Percentiles rank a stretch among this genome's conserved stretches.
Conservation (phyloP, 2,888 invertebrate species). For the Harpalus rubripes region DNA sequence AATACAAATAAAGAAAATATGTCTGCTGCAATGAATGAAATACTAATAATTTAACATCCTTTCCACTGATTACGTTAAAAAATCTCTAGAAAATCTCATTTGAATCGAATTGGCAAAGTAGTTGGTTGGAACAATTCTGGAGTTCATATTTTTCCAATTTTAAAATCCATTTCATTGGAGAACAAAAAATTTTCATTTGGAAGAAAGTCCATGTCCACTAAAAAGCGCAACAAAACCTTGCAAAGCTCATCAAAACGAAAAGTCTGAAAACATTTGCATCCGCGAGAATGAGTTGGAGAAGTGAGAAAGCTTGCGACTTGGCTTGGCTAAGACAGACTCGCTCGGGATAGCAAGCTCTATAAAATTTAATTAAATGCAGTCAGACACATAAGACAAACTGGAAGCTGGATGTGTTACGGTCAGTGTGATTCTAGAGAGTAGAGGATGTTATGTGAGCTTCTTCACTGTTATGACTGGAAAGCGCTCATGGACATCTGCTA, state of each 20-base stretch:
- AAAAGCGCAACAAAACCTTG: conserved; percentile 45
- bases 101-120: conserved; percentile 38
- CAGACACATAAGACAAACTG: conserved; percentile 57
- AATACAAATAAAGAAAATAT: no score
- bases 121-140: conserved; percentile 15
- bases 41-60: background rate
- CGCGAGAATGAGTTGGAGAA: conserved; percentile 31
- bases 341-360: conserved; percentile 18
- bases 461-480: conserved; percentile 59
- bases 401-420: conserved; percentile 33
- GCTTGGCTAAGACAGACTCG: conserved; percentile 11
- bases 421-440: conserved; percentile 22
- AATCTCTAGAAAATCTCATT: conserved; percentile 2
- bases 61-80: conserved; percentile 2
- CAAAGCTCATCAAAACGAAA: conserved; percentile 50
- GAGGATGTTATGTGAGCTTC: background rate
- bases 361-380: conserved; percentile 62
- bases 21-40: no score
- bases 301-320: conserved; percentile 21
- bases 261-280: conserved; percentile 51
- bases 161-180: conserved; percentile 48
- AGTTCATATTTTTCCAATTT: conserved; percentile 45
- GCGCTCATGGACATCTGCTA: conserved; percentile 59
- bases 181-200: conserved; percentile 45
- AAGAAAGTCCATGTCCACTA: conserved; percentile 44